Percentiles rank a stretch among this genome's conserved stretches.
Conservation (phyloP, 2,888 invertebrate species). For the Mellilla xanthometata region DNA sequence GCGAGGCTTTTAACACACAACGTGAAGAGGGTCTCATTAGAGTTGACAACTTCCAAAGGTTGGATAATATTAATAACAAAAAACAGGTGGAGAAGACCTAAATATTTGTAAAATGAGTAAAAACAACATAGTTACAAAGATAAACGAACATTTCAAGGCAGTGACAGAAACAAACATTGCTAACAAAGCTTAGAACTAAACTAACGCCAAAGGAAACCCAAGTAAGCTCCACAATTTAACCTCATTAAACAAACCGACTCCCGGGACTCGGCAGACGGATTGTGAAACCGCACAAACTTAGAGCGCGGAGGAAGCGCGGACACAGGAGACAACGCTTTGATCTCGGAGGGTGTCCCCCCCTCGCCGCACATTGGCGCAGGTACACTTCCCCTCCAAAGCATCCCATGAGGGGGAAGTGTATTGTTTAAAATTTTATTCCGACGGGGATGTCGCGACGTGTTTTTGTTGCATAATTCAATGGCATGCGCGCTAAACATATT, state of each 20-base stretch:
- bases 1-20: constrained; percentile 6
- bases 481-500: constrained; percentile 50
- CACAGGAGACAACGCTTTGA: constrained; percentile 46
- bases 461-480: constrained; percentile 61
- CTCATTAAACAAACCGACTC: constrained; percentile 25
- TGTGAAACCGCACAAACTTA: constrained; percentile 31
- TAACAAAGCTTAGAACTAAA: constrained; percentile 2
- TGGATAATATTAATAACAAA: not conserved
- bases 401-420: constrained; percentile 40
- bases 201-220: constrained; percentile 12
- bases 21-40: constrained; percentile 7
- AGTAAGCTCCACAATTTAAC: constrained; percentile 21
- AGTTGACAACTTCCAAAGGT: constrained; percentile 1
- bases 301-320: constrained; percentile 21
- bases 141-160: not conserved
- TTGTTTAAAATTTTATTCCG: constrained; percentile 55
- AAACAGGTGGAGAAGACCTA: no score
- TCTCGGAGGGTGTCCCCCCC: constrained; percentile 39
- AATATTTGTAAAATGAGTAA: no score
- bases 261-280: constrained; percentile 16
- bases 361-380: constrained; percentile 36
- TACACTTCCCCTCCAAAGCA: constrained; percentile 26
- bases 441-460: constrained; percentile 43
- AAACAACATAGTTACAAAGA: no score
- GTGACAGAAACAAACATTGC: not conserved